Base-by-base conservation (phyloP, 2,888 invertebrate species). In the Erynnis tages region DNA sequence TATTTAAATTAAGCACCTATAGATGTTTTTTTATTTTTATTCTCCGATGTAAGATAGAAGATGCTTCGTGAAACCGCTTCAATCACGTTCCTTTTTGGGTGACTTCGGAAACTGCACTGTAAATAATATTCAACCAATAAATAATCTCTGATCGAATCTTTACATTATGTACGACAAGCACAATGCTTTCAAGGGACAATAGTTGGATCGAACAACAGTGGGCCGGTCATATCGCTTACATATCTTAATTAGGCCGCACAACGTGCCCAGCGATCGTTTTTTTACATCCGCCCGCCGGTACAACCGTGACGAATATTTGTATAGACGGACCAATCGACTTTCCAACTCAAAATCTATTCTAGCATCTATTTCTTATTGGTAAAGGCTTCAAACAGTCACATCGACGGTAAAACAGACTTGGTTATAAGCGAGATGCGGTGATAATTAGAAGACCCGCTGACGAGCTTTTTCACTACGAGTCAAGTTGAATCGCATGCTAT, bases 211-310 rank as follows among this genome's bases (percentile, higher is more conserved):
- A 76, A 73, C 76, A 77, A 76, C 75, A 75, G 77, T 82, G 86
- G 84, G 86, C 67, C 69, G 76, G 75, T 66, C 73, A 67, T 76
- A 74, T 81, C 79, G 78, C 71, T 85, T 86, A 84, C 87, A 88
- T 86, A 89, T 89, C 89, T 88, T 89, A 89, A 89, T 89, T 88
- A 87, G 87, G 76, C 89, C 89, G 65, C 89, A 89, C 89, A 89
- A 76, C 83, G 76, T 76, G 87, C 73, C 69, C 71, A 69, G 69
- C 70, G 67, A 68, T 70, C 69, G 73, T 79, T 80, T 80, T 46
- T 79, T 72, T 67, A 66, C 76, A 75, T 76, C 73, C 73, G 73
- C 67, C 63, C 72, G 74, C 34, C 45, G 23, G 45, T 63, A 67
- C 62, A 67, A 70, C 76, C 79, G 76, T 81, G 79, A 82, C 80